Conservation (phyloP, 2,888 invertebrate genomes). For the Mongoloraphidia duomilia region DNA sequence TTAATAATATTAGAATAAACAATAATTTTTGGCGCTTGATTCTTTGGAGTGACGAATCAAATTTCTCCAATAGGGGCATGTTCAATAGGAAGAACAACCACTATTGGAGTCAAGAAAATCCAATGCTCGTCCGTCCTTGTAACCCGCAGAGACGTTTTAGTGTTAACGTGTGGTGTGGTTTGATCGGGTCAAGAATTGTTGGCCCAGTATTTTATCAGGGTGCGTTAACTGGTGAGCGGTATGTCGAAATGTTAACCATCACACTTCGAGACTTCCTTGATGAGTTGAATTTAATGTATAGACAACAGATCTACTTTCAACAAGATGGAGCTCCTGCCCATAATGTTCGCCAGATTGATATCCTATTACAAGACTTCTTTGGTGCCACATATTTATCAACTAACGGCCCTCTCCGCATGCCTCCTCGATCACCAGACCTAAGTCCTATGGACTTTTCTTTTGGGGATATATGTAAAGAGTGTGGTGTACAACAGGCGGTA, state of each 20-base stretch:
- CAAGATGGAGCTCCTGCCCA: not conserved
- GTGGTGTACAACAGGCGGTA: constrained; percentile 1
- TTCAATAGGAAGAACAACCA: not conserved
- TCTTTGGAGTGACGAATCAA: not conserved
- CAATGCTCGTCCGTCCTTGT: not conserved
- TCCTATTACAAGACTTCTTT: constrained; percentile 1
- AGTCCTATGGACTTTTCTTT: no score
- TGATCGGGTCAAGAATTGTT: no score
- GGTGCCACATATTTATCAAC: constrained; percentile 1
- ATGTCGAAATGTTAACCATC: no score
- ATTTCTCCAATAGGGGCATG: not conserved
- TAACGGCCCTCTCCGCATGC: not conserved
- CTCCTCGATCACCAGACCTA: constrained; percentile 1
- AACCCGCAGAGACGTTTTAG: no score
- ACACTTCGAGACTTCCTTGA: not conserved
- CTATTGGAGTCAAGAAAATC: constrained; percentile 1
- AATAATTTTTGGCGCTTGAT: not conserved
- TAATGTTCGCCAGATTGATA: constrained; percentile 1
- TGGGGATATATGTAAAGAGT: not conserved
- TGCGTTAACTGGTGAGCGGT: no score
- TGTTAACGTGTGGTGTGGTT: constrained; percentile 1
- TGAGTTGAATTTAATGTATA: constrained; percentile 1
- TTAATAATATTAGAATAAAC: not conserved
- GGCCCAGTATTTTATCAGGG: no score
- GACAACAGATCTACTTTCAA: not conserved